Evolutionary conservation across 2,888 invertebrate genomes (phyloP).

Genomic region (Cataglyphis rosenhaueri): DNA sequence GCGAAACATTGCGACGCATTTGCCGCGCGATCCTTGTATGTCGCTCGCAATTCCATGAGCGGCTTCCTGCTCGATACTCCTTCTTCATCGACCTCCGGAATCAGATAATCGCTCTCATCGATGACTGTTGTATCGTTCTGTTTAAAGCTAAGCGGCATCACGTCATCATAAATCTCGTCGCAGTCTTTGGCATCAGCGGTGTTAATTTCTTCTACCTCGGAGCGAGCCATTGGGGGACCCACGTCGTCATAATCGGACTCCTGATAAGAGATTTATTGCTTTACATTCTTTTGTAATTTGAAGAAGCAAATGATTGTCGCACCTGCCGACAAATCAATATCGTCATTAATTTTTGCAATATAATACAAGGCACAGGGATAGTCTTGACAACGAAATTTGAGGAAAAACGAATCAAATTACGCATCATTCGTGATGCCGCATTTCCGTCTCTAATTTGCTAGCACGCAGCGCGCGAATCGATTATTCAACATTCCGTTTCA

Average conservation of each 20-base stretch:
- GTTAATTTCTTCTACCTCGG: background rate
- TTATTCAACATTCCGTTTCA: constrained; percentile 52
- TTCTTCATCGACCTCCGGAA: background rate
- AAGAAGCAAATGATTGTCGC: constrained; percentile 22
- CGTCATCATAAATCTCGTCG: constrained; percentile 78
- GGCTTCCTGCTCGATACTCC: background rate
- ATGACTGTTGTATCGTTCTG: constrained; percentile 4
- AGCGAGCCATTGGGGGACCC: constrained; percentile 39
- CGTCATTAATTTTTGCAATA: background rate
- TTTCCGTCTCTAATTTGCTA: constrained; percentile 37
- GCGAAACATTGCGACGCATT: constrained; percentile 15
- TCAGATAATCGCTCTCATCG: constrained; percentile 48
- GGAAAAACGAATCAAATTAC: constrained; percentile 26
- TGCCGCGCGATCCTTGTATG: background rate
- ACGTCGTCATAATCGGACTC: constrained; percentile 73
- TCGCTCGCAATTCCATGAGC: constrained; percentile 5
- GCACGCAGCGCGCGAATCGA: constrained; percentile 27
- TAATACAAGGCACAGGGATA: background rate
- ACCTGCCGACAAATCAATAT: background rate
- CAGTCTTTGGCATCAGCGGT: constrained; percentile 52
- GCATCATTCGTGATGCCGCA: constrained; percentile 9
- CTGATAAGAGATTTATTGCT: constrained; percentile 29
- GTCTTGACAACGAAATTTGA: constrained; percentile 36
- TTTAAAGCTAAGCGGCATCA: constrained; percentile 62
- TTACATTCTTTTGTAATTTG: constrained; percentile 25